Conservation (phyloP, 2,797 vertebrate genomes). For the Aplochiton taeniatus region DNA sequence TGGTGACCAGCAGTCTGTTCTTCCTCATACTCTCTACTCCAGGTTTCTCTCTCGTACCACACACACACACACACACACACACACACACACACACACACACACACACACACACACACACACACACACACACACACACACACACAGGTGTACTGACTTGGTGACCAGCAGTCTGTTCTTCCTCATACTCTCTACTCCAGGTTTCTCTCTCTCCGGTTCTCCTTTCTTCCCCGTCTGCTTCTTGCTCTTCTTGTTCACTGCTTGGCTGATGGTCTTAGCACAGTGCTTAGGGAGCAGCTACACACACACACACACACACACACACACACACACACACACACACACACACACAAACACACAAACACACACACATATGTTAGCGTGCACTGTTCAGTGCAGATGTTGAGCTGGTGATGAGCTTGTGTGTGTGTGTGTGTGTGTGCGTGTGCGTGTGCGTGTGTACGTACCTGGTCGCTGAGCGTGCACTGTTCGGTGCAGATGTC, state of each 20-base stretch:
- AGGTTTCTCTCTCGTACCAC: no score
- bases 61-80: no score
- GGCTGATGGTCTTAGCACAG: conserved; percentile 99
- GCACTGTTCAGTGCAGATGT: neutral
- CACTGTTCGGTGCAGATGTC: conserved; percentile 99
- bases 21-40: no score
- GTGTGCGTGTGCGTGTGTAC: neutral
- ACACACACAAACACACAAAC: neutral
- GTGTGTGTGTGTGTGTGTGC: neutral
- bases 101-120: no score
- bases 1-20: no score
- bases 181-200: conserved; percentile 99
- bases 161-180: conserved; percentile 92
- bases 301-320: conserved; percentile 9
- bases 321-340: neutral
- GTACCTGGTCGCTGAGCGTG: conserved; percentile 95
- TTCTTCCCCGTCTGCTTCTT: conserved; percentile 96
- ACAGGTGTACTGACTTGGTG: conserved; percentile 78
- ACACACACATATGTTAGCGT: no score
- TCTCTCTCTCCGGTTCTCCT: conserved; percentile 96
- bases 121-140: no score
- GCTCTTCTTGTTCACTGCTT: conserved; percentile 99
- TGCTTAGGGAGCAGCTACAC: conserved; percentile 95
- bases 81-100: no score
- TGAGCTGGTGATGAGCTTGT: no score